A percentile compares a stretch with the other conserved stretches of the same genome.
Conservation (phyloP, 2,797 vertebrate species). For the Pelodytes ibericus region DNA sequence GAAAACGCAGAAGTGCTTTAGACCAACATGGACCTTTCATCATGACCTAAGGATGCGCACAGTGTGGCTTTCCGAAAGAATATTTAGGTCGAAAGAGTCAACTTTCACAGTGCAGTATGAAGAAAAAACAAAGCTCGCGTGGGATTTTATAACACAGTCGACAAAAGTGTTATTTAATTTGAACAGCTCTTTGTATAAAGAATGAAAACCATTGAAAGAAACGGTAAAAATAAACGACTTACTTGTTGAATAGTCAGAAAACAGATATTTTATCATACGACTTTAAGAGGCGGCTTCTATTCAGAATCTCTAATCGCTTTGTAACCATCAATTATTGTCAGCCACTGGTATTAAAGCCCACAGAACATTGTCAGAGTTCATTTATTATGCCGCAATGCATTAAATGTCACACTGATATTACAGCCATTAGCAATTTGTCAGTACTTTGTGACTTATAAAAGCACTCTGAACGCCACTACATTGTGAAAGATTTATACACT, state of each 20-base stretch:
- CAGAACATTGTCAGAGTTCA: slow-evolving; percentile 29
- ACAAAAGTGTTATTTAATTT: background rate
- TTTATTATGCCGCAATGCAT: slow-evolving; percentile 31
- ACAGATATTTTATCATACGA: slow-evolving; percentile 15
- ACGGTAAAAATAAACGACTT: background rate
- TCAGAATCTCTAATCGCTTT: slow-evolving; percentile 14
- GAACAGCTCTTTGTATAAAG: background rate
- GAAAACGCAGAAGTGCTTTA: too few species aligned
- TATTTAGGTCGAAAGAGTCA: too few species aligned
- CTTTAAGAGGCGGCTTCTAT: slow-evolving; percentile 19
- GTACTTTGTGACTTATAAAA: background rate
- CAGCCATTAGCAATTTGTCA: slow-evolving; percentile 37
- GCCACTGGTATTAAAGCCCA: slow-evolving; percentile 38
- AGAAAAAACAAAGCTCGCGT: too few species aligned
- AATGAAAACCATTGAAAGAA: background rate
- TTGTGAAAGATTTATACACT: slow-evolving; percentile 7
- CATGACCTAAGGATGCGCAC: too few species aligned
- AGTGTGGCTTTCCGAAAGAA: too few species aligned
- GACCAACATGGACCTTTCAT: too few species aligned
- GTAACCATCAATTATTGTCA: slow-evolving; percentile 25
- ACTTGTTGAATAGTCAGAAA: slow-evolving; percentile 6
- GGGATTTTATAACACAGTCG: background rate
- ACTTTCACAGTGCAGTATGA: too few species aligned
- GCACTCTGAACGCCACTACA: slow-evolving; percentile 1
- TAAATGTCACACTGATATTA: slow-evolving; percentile 35